These are phyloP conservation scores for Trachelus troglodyta DNA, from an alignment of 2,888 invertebrate species.

Conservation along the genomic window DNA sequence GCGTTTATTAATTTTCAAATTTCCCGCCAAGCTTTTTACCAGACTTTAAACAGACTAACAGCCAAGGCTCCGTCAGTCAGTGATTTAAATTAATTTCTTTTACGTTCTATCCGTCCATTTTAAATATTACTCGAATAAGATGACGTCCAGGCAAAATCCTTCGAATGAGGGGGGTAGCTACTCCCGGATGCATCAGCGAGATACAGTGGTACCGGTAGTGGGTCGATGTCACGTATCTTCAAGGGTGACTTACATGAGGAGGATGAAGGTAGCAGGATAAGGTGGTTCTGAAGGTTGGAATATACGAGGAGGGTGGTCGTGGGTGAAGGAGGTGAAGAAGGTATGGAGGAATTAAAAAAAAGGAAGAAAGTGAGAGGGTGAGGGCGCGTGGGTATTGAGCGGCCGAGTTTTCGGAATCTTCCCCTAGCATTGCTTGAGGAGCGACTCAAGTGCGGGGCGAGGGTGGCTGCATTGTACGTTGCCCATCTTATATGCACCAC, in stretches of 20 bases:
- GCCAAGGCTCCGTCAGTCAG: neutral
- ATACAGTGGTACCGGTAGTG: neutral
- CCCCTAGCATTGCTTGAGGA: constrained; percentile 62
- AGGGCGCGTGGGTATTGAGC: constrained; percentile 56
- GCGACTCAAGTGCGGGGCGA: constrained; percentile 57
- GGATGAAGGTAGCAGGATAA: neutral
- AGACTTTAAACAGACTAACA: neutral
- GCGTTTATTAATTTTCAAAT: neutral
- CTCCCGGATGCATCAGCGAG: neutral
- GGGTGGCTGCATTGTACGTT: constrained; percentile 64
- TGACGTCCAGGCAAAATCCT: neutral
- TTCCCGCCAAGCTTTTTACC: neutral
- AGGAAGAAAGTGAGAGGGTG: constrained; percentile 43
- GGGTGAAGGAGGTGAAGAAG: constrained; percentile 12
- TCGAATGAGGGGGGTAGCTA: neutral
- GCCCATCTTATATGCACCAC: constrained; percentile 66
- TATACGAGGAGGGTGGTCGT: constrained; percentile 20
- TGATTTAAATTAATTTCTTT: neutral
- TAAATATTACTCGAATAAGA: neutral
- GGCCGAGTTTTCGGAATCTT: constrained; percentile 60
- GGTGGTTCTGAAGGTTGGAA: constrained; percentile 4
- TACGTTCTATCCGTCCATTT: neutral
- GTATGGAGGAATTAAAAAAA: constrained; percentile 28
- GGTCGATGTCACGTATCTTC: neutral
- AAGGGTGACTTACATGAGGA: neutral